These are phyloP conservation scores for Pristionchus exspectatus DNA, from an alignment of 2,888 invertebrate genomes.

Conservation along the genomic window DNA sequence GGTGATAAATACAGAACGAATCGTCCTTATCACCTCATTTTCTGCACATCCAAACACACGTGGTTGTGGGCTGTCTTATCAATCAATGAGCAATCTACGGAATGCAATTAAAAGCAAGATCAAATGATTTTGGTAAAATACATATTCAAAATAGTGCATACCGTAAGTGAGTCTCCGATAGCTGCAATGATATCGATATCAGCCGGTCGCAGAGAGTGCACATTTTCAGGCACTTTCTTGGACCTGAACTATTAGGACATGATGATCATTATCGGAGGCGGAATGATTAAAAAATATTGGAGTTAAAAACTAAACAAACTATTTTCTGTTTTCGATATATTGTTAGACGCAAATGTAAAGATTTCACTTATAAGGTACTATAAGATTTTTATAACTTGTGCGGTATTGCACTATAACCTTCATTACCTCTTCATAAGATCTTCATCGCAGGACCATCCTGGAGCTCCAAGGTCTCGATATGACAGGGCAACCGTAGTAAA, in stretches of 20 bases:
- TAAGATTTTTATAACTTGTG: no score
- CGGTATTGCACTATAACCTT: neutral
- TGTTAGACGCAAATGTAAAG: neutral
- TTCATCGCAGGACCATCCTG: constrained; percentile 65
- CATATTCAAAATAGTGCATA: neutral
- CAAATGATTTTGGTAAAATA: neutral
- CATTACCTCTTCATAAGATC: constrained; percentile 61
- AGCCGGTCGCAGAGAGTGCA: constrained; percentile 65
- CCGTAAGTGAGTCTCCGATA: constrained; percentile 70
- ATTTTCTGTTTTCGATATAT: neutral
- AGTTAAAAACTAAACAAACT: no score
- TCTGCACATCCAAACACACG: neutral
- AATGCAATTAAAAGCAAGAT: neutral
- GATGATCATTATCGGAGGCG: no score
- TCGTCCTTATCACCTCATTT: neutral
- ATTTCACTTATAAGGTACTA: no score
- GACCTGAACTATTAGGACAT: constrained; percentile 57
- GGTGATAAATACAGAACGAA: neutral
- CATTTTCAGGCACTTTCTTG: constrained; percentile 79
- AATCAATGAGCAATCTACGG: neutral
- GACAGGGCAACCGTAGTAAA: neutral
- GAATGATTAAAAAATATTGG: neutral
- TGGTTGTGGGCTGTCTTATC: constrained; percentile 4
- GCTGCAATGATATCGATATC: constrained; percentile 71
- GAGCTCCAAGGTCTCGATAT: constrained; percentile 61